A percentile compares a stretch with the other conserved stretches of the same genome.
phyloP scores from a whole-genome alignment of 2,113 vertebrate genomes.

The Pagrus major region DNA sequence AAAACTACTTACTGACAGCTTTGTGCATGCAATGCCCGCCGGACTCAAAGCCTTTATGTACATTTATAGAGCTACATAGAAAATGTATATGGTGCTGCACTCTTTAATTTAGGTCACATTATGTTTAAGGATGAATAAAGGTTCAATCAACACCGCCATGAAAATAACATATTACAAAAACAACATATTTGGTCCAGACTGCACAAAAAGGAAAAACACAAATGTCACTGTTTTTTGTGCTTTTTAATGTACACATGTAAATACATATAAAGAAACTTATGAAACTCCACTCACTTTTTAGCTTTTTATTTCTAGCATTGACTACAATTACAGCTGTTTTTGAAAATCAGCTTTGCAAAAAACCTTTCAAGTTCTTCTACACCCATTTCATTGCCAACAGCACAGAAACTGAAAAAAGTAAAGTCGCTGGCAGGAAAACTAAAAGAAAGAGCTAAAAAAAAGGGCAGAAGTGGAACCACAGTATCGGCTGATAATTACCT shows the following conservation, averaged over 20 bases:
- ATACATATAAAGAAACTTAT: not conserved
- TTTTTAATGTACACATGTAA: not conserved
- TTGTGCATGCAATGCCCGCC: not conserved
- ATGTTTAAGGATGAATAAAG: not conserved
- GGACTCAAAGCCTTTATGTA: constrained; percentile 6
- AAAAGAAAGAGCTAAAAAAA: no score
- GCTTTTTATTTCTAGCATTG: not conserved
- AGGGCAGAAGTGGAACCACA: no score
- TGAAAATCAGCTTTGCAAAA: not conserved
- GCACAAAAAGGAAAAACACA: not conserved
- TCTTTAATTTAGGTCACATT: constrained; percentile 42
- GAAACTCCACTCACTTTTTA: not conserved
- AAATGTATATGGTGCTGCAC: constrained; percentile 14
- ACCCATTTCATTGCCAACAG: constrained; percentile 11
- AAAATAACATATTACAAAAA: constrained; percentile 21
- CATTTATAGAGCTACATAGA: constrained; percentile 4
- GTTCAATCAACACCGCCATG: not conserved
- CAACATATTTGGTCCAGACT: not conserved
- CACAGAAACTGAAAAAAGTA: not conserved
- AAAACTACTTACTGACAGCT: constrained; percentile 1
- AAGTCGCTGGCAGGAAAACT: no score
- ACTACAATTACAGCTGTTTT: constrained; percentile 40
- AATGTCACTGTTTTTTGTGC: constrained; percentile 4
- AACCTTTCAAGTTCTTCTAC: not conserved
- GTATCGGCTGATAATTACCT: no score